phyloP scores from a whole-genome alignment of 2,113 vertebrate species.

The Xenopus tropicalis region UCB_Xtro_10.0 CM004444.2:23941001-23941500 shows the following conservation, averaged over 20 bases:
- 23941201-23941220: constrained; percentile 33
- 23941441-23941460: too few species aligned
- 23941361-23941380: too few species aligned
- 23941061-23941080: too few species aligned
- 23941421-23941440: too few species aligned
- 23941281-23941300: constrained; percentile 15
- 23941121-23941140: constrained; percentile 4
- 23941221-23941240: constrained; percentile 25
- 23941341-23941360: neutral
- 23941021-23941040: too few species aligned
- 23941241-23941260: constrained; percentile 31
- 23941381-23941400: too few species aligned
- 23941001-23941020: too few species aligned
- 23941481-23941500: too few species aligned
- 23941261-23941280: constrained; percentile 16
- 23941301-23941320: constrained; percentile 24
- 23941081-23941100: too few species aligned
- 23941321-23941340: constrained; percentile 10
- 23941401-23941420: too few species aligned
- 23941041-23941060: too few species aligned
- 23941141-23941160: constrained; percentile 21
- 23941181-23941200: constrained; percentile 13
- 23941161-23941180: constrained; percentile 25
- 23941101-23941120: neutral
- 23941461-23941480: too few species aligned